Evolutionary conservation across 1,140 invertebrate species (phyloP).

Genomic region (Palaemon carinicauda): DNA sequence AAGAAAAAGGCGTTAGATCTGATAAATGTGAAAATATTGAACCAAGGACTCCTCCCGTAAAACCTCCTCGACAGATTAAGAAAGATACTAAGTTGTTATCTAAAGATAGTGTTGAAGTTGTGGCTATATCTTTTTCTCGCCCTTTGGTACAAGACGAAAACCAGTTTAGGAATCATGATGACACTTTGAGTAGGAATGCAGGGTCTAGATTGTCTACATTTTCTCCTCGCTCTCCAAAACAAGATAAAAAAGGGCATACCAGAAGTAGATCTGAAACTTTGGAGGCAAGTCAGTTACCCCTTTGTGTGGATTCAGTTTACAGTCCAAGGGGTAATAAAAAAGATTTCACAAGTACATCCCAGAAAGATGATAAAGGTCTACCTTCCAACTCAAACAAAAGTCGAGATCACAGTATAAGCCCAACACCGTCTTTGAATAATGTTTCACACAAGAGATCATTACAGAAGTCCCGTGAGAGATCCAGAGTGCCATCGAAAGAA

Average conservation of each 20-base stretch:
- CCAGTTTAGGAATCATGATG: neutral
- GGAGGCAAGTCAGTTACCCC: neutral
- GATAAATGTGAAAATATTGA: neutral
- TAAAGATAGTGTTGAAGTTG: neutral
- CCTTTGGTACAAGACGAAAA: too few relatives aligned
- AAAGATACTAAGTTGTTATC: neutral
- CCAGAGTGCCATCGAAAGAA: too few relatives aligned
- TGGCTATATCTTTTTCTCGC: neutral
- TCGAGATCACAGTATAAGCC: too few relatives aligned
- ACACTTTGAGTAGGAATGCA: neutral
- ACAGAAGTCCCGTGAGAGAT: too few relatives aligned
- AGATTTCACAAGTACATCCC: neutral
- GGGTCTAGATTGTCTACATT: constrained; percentile 24
- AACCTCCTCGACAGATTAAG: constrained; percentile 11
- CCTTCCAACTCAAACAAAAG: too few relatives aligned
- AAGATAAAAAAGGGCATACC: constrained; percentile 8
- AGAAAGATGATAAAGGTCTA: too few relatives aligned
- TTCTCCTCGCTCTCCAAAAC: neutral
- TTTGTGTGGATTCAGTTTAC: too few relatives aligned
- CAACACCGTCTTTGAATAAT: too few relatives aligned
- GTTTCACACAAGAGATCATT: too few relatives aligned
- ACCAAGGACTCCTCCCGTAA: constrained; percentile 9
- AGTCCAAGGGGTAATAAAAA: neutral
- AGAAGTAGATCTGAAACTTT: constrained; percentile 33
- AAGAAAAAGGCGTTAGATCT: neutral